These are phyloP conservation scores for Drosophila carrolli DNA, from an alignment of 1,140 invertebrate species.

Conservation along the genomic window DNA sequence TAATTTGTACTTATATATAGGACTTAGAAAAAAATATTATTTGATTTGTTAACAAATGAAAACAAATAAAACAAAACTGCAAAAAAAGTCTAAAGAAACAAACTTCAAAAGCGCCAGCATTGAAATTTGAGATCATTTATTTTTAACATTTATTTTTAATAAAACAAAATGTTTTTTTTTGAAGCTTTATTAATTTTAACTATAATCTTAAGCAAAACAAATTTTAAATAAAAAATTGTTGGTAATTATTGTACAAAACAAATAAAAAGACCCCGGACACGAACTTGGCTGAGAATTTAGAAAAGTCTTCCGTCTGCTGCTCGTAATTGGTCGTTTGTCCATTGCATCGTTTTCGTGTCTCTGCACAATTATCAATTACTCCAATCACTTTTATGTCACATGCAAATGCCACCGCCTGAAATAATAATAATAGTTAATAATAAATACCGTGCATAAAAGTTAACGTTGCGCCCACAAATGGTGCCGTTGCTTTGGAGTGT, in stretches of 20 bases:
- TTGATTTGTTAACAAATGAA: too few relatives aligned
- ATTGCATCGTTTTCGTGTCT: constrained; percentile 62
- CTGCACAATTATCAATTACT: constrained; percentile 80
- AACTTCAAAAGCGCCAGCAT: background rate
- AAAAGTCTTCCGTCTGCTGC: constrained; percentile 26
- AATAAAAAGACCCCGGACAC: constrained; percentile 62
- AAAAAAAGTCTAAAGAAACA: background rate
- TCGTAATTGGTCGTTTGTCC: constrained; percentile 61
- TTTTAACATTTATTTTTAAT: background rate
- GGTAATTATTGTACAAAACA: background rate
- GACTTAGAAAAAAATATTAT: too few relatives aligned
- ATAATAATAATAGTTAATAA: constrained; percentile 73
- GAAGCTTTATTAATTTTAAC: too few relatives aligned
- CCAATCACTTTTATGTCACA: constrained; percentile 82
- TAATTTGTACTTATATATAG: too few relatives aligned
- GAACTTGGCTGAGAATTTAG: constrained; percentile 39
- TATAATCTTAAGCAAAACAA: too few relatives aligned
- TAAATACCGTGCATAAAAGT: constrained; percentile 53
- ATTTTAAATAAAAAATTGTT: background rate
- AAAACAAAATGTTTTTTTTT: background rate
- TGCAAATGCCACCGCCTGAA: constrained; percentile 73
- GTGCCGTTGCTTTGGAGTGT: constrained; percentile 16
- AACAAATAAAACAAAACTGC: background rate
- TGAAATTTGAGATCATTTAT: too few relatives aligned
- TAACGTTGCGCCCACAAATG: constrained; percentile 48